Conservation (phyloP, 2,888 invertebrate genomes). For the Venustoraphidia nigricollis region DNA sequence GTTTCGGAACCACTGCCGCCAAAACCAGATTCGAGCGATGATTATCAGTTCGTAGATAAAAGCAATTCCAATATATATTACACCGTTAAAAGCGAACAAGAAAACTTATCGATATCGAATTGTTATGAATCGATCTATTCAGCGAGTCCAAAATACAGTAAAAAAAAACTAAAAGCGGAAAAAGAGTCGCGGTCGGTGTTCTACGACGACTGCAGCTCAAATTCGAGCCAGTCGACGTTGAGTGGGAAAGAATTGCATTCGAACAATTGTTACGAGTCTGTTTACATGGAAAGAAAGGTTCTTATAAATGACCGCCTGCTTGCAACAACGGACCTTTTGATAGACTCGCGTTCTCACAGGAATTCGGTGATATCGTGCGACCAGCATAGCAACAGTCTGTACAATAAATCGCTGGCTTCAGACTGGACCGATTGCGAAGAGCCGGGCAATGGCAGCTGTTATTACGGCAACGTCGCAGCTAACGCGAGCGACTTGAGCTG, state of each 20-base stretch:
- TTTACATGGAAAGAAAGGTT: not conserved
- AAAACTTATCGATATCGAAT: conserved; percentile 31
- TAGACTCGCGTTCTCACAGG: conserved; percentile 18
- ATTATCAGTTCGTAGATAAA: conserved; percentile 34
- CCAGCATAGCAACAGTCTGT: conserved; percentile 44
- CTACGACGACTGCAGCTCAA: not conserved
- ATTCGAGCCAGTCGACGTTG: no score
- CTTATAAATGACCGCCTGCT: not conserved
- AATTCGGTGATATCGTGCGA: conserved; percentile 38
- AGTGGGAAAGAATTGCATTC: not conserved
- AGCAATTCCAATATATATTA: conserved; percentile 41
- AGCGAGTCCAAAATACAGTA: conserved; percentile 10
- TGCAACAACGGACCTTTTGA: no score
- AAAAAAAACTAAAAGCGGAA: conserved; percentile 6
- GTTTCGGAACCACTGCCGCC: conserved; percentile 33
- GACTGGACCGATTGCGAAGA: conserved; percentile 27
- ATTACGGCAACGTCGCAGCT: conserved; percentile 33
- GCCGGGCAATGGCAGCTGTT: conserved; percentile 13
- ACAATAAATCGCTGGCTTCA: conserved; percentile 35
- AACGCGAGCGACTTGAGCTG: conserved; percentile 36
- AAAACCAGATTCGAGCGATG: conserved; percentile 34
- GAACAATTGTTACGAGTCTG: conserved; percentile 1
- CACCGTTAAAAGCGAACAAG: conserved; percentile 40
- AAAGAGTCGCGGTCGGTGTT: conserved; percentile 1
- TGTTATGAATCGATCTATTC: conserved; percentile 39